These are phyloP conservation scores for Calidris pugnax DNA, from an alignment of 2,113 vertebrate genomes.

Conservation along the genomic window DNA sequence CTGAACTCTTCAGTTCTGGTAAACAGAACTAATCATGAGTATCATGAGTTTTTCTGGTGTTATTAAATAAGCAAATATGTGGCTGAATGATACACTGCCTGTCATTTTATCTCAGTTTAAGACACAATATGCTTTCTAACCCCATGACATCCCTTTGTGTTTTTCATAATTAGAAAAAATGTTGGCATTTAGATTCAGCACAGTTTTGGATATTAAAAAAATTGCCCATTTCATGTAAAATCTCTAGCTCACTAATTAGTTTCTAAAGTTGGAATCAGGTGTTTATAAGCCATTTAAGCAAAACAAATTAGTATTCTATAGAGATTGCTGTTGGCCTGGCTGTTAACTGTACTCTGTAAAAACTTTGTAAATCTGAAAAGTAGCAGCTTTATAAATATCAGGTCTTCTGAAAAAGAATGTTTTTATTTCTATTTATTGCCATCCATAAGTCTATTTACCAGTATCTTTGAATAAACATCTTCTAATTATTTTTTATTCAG, in stretches of 20 bases:
- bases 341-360: neutral
- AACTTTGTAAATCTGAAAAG: neutral
- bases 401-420: neutral
- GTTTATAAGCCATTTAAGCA: conserved; percentile 41
- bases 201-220: conserved; percentile 2
- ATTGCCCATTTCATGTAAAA: neutral
- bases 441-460: neutral
- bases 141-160: conserved; percentile 35
- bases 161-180: conserved; percentile 50
- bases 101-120: conserved; percentile 28
- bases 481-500: neutral
- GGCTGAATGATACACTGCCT: neutral
- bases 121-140: conserved; percentile 17
- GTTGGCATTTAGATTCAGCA: conserved; percentile 36
- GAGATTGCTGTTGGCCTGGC: neutral
- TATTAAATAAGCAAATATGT: conserved; percentile 11
- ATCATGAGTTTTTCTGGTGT: neutral
- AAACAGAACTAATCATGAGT: neutral
- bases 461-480: neutral
- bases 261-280: conserved; percentile 40
- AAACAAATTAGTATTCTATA: conserved; percentile 42
- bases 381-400: neutral
- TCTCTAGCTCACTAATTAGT: conserved; percentile 37
- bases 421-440: neutral
- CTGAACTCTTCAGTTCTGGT: neutral